These are phyloP conservation scores for Alaudala cheleensis DNA, from an alignment of 2,113 vertebrate species.

Conservation along the genomic window DNA sequence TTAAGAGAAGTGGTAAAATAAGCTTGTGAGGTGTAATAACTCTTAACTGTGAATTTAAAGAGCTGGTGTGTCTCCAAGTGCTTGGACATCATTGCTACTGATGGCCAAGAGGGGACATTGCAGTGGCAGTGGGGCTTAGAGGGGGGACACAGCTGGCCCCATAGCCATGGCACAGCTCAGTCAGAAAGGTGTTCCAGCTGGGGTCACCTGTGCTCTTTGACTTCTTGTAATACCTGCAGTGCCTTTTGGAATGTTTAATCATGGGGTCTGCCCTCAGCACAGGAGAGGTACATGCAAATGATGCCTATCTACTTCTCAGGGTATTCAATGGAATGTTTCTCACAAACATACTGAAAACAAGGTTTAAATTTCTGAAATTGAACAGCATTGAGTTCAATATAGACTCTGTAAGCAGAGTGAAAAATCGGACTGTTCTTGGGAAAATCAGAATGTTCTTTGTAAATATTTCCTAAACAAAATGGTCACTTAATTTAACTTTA, in stretches of 20 bases:
- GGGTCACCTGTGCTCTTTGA: rapidly evolving
- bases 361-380: neutral
- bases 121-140: neutral
- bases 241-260: neutral
- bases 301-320: neutral
- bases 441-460: neutral
- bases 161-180: neutral
- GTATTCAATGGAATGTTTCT: neutral
- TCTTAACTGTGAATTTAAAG: neutral
- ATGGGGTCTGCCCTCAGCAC: neutral
- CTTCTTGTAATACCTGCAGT: neutral
- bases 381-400: neutral
- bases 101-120: neutral
- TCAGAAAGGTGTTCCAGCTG: neutral
- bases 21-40: neutral
- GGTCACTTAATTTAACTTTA: neutral
- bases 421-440: neutral
- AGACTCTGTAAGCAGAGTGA: neutral
- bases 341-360: neutral
- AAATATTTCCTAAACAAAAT: neutral
- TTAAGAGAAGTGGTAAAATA: neutral
- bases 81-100: neutral
- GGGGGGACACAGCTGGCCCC: neutral
- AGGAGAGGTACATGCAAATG: neutral
- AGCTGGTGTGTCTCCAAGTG: neutral